phyloP scores from a whole-genome alignment of 1,140 invertebrate species.

The Ceratoteleas bidentatus region DNA sequence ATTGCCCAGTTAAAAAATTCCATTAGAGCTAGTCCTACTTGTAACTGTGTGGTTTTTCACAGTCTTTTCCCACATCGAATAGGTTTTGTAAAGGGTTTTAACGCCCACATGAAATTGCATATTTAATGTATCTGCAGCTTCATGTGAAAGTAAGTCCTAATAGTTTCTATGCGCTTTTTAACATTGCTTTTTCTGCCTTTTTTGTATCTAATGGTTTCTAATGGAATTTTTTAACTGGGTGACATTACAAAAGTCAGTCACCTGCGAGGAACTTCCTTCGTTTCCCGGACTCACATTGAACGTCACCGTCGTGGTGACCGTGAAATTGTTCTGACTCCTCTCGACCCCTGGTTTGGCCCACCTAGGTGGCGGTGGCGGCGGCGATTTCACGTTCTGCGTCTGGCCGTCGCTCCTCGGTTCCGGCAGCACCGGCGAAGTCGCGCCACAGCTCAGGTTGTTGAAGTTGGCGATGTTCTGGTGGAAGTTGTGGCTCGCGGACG shows the following conservation, averaged over 20 bases:
- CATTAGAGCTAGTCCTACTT: no score
- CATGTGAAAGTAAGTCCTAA: no score
- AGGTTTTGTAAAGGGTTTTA: no score
- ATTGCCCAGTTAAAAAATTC: no score
- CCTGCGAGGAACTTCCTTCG: constrained; percentile 63
- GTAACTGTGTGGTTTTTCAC: no score
- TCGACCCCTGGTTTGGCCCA: constrained; percentile 82
- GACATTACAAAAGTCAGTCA: constrained; percentile 17
- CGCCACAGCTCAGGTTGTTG: constrained; percentile 68
- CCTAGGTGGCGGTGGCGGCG: constrained; percentile 84
- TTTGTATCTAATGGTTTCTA: no score
- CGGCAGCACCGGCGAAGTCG: constrained; percentile 68
- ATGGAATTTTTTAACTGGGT: no score
- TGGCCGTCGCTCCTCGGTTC: constrained; percentile 67
- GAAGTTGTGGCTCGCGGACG: constrained; percentile 68
- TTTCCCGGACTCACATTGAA: constrained; percentile 86
- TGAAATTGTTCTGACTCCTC: constrained; percentile 85
- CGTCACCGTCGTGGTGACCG: constrained; percentile 90
- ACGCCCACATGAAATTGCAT: no score
- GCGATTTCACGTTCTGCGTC: constrained; percentile 80
- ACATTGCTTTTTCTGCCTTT: no score
- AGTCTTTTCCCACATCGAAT: no score
- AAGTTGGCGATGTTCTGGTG: constrained; percentile 75
- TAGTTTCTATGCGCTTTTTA: no score
- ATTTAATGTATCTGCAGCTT: no score